phyloP scores from a whole-genome alignment of 2,797 vertebrate species.

The Furcifer pardalis region DNA sequence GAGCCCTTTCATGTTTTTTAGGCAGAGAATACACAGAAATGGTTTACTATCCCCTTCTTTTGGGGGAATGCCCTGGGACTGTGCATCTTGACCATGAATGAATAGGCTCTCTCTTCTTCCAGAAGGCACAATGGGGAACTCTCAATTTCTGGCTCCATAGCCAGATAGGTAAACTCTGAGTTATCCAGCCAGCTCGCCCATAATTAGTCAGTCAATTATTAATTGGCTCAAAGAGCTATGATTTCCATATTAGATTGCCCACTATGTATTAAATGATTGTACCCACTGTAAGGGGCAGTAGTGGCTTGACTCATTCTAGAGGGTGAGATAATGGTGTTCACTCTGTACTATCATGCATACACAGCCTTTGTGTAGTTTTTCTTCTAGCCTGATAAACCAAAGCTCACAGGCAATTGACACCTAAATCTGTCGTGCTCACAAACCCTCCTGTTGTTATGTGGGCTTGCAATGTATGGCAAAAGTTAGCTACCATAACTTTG shows the following conservation, averaged over 20 bases:
- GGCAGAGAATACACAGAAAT: no score
- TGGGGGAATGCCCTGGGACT: no score
- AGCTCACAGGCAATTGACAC: no score
- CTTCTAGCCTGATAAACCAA: background rate
- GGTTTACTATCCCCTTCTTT: no score
- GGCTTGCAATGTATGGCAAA: background rate
- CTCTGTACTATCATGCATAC: background rate
- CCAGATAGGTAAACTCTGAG: no score
- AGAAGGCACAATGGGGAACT: no score
- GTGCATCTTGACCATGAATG: no score
- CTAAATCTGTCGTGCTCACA: background rate
- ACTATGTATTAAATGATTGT: background rate
- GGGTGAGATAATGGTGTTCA: no score
- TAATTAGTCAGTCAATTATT: background rate
- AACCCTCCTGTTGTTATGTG: background rate
- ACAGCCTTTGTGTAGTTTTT: background rate
- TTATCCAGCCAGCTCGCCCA: no score
- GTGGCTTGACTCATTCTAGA: background rate
- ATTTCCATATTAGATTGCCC: background rate
- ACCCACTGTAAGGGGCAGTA: background rate
- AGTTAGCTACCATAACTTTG: background rate
- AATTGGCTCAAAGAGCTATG: background rate
- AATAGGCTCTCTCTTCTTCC: no score
- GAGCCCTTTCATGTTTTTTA: no score
- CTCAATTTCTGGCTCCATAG: no score